Percentiles rank a stretch among this genome's conserved stretches.
phyloP scores from a whole-genome alignment of 1,140 invertebrate species.

The Leguminivora glycinivorella region DNA sequence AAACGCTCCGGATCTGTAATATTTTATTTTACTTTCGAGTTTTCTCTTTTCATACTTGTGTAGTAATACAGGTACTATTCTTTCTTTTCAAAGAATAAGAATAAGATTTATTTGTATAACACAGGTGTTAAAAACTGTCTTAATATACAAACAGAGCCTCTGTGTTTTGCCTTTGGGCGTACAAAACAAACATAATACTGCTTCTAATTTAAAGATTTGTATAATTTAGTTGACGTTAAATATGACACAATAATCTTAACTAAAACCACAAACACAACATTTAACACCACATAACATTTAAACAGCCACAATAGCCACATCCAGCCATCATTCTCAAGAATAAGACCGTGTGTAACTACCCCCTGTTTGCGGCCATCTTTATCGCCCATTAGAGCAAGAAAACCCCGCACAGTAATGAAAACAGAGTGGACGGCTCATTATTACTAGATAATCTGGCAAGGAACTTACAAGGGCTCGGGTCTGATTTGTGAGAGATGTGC shows the following conservation, averaged over 20 bases:
- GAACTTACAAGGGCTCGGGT: conserved; percentile 27
- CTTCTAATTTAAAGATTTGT: too few relatives aligned
- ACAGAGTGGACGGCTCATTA: conserved; percentile 67
- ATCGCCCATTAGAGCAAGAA: conserved; percentile 66
- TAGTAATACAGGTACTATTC: too few relatives aligned
- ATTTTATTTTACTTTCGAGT: too few relatives aligned
- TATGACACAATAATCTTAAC: neutral
- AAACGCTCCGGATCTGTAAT: too few relatives aligned
- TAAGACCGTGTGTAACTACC: conserved; percentile 62
- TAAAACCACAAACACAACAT: neutral
- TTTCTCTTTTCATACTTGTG: too few relatives aligned
- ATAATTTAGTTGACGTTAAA: neutral
- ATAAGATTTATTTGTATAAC: too few relatives aligned
- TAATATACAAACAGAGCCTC: too few relatives aligned
- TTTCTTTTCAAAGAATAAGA: too few relatives aligned
- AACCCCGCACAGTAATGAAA: conserved; percentile 71
- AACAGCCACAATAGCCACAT: conserved; percentile 15
- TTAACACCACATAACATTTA: too few relatives aligned
- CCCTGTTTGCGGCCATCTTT: conserved; percentile 69
- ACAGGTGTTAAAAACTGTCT: too few relatives aligned
- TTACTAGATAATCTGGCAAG: conserved; percentile 62
- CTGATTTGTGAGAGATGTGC: conserved; percentile 19
- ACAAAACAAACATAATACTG: too few relatives aligned
- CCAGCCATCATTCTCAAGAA: conserved; percentile 38
- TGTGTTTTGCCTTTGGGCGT: too few relatives aligned